Conservation (phyloP, 1,140 invertebrate species). For the Calliopsis andreniformis region DNA sequence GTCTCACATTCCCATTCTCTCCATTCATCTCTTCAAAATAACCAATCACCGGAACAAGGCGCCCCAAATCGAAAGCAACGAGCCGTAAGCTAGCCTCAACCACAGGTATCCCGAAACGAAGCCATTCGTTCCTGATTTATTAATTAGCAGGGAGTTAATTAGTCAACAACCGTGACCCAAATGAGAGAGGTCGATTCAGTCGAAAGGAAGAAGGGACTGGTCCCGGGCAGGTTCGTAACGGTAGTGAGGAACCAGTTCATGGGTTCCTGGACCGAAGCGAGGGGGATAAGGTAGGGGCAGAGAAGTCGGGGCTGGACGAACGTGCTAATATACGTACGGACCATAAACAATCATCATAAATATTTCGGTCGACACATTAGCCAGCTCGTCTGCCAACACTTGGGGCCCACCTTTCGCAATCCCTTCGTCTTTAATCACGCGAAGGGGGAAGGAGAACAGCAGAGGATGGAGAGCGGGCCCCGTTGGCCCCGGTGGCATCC, state of each 20-base stretch:
- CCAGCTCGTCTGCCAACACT: constrained; percentile 75
- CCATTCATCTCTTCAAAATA: too few relatives aligned
- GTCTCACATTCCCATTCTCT: too few relatives aligned
- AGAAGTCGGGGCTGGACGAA: constrained; percentile 63
- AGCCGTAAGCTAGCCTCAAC: too few relatives aligned
- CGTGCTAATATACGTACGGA: constrained; percentile 78
- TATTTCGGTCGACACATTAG: constrained; percentile 80
- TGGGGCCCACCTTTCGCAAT: constrained; percentile 61
- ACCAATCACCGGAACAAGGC: too few relatives aligned
- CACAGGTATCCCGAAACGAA: too few relatives aligned
- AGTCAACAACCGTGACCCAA: constrained; percentile 44
- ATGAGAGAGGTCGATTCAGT: constrained; percentile 13
- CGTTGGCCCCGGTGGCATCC: constrained; percentile 19
- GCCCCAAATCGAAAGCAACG: too few relatives aligned
- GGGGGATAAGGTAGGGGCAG: constrained; percentile 1
- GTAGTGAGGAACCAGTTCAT: constrained; percentile 62
- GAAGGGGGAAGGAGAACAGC: constrained; percentile 9
- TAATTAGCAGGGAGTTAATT: constrained; percentile 63
- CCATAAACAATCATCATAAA: constrained; percentile 81
- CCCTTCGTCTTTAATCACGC: constrained; percentile 64
- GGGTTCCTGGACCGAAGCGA: too few relatives aligned
- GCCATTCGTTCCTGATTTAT: constrained; percentile 48
- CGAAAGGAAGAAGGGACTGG: constrained; percentile 6
- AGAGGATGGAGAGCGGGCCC: not conserved
- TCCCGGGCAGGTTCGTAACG: constrained; percentile 9